Base-by-base conservation (phyloP, 2,113 vertebrate genomes). In the Bambusicola thoracicus region DNA sequence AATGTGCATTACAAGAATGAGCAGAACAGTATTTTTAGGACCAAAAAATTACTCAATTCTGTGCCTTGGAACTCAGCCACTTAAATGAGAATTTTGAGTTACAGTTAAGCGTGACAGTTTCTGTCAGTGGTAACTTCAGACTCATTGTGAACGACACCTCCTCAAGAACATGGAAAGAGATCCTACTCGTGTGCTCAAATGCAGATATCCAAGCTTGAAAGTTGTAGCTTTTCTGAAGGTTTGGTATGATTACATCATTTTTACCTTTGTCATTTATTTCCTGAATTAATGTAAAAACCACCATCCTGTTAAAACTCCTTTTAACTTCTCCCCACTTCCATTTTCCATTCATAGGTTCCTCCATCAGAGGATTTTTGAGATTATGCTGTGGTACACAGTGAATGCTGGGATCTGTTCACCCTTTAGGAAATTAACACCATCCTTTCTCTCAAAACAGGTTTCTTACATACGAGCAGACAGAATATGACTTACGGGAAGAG, bases 401-500 rank as follows among this genome's bases (percentile, higher is more conserved):
- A 73, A 66, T 79, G 15, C 16, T 63, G 65, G 8, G 15, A 24
- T n/a, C 25, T 59, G 27, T 34, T 48, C 49, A 73, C 22, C 44
- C 32, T 77, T 58, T 44, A 62, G 44, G 53, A 32, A 19, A 0
- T 11, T 36, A 72, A 61, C 8, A 19, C 12, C 19, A 72, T 20
- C 19, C 34, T 41, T 48, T 15, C 8, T 21, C 10, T 5, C 3
- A 53, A 75, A 24, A n/a, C 8, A 69, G 48, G 22, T 29, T 58
- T 49, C 36, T 61, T 58, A 19, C 29, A 14, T 1, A 17, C 10
- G 4, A 75, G 55, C 36, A 86, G 74, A 77, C 46, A 82, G 80
- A 65, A 17, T 66, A 38, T 25, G 48, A 95, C 99, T 98, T 94
- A 99, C 99, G 99, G 99, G 93, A 99, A 99, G 70, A 99, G 98